A percentile compares a stretch with the other conserved stretches of the same genome.
These are phyloP conservation scores for Ferdinandea cuprea DNA, from an alignment of 2,888 invertebrate genomes.

Conservation along the genomic window DNA sequence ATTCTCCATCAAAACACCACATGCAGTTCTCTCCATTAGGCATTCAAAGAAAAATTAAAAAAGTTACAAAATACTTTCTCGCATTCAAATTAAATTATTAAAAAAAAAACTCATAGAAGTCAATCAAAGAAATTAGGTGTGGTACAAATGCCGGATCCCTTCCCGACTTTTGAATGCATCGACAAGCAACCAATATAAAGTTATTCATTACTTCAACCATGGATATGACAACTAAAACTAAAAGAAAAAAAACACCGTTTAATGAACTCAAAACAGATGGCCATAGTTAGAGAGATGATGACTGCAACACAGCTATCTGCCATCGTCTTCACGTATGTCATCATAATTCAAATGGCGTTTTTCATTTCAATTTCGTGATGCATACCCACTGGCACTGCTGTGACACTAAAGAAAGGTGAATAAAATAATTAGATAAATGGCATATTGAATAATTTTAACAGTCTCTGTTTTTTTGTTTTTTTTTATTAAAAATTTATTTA, in stretches of 20 bases:
- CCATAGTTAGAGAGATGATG: background rate
- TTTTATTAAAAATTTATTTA: background rate
- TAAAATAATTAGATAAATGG: conserved; percentile 23
- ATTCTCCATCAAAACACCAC: too few species aligned
- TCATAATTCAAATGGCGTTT: conserved; percentile 19
- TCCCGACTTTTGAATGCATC: background rate
- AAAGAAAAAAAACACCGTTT: conserved; percentile 15
- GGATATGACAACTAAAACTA: conserved; percentile 7
- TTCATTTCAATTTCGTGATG: background rate
- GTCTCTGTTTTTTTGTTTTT: background rate
- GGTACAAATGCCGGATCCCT: conserved; percentile 33
- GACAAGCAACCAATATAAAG: conserved; percentile 36
- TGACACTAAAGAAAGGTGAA: conserved; percentile 22
- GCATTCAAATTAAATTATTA: conserved; percentile 8
- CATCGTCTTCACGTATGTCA: conserved; percentile 32
- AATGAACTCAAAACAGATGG: conserved; percentile 18
- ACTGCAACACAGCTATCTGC: background rate
- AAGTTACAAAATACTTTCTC: conserved; percentile 46
- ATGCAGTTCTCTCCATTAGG: background rate
- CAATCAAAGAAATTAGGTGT: conserved; percentile 56
- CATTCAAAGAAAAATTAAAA: conserved; percentile 25
- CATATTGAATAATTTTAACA: conserved; percentile 26
- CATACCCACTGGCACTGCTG: background rate
- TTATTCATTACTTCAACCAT: conserved; percentile 4
- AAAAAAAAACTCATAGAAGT: conserved; percentile 16